Evolutionary conservation across 2,888 invertebrate species (phyloP).

Genomic region (Hirtodrosophila confusa): DNA sequence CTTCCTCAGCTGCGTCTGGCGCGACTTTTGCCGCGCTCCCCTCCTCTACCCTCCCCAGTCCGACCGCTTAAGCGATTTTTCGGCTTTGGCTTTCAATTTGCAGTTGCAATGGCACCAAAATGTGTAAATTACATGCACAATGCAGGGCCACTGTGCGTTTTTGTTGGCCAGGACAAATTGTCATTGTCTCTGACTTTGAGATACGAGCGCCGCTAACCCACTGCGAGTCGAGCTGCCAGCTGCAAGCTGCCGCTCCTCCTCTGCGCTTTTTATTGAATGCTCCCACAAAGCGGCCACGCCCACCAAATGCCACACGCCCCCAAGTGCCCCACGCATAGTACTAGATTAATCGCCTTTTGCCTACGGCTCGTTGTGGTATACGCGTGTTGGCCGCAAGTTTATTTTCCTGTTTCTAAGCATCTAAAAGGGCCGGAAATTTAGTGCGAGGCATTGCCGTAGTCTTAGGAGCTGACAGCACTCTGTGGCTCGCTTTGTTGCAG

Average conservation of each 20-base stretch:
- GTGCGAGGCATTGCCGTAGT: neutral
- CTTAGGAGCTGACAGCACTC: too few relatives aligned
- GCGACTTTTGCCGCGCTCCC: conserved; percentile 41
- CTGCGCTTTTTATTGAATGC: conserved; percentile 41
- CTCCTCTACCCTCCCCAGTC: too few relatives aligned
- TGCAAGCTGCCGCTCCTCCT: conserved; percentile 9
- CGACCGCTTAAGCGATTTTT: conserved; percentile 38
- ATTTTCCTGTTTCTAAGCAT: conserved; percentile 1
- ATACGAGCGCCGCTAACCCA: conserved; percentile 9
- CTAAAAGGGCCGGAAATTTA: neutral
- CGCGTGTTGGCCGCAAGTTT: conserved; percentile 15
- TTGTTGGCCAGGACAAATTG: conserved; percentile 31
- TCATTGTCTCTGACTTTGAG: conserved; percentile 31
- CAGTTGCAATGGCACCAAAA: conserved; percentile 48
- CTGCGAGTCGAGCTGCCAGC: conserved; percentile 13
- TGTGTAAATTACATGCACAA: conserved; percentile 49
- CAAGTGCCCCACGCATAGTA: conserved; percentile 8
- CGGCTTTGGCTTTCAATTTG: conserved; percentile 57
- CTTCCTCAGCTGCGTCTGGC: conserved; percentile 32
- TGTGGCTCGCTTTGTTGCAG: too few relatives aligned
- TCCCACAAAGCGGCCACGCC: conserved; percentile 12
- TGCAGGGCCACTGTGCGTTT: conserved; percentile 8
- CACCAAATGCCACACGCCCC: conserved; percentile 6
- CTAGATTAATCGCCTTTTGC: conserved; percentile 36
- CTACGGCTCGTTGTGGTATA: conserved; percentile 7